Base-by-base conservation (phyloP, 1,140 invertebrate species). In the Diorhabda elongata region DNA sequence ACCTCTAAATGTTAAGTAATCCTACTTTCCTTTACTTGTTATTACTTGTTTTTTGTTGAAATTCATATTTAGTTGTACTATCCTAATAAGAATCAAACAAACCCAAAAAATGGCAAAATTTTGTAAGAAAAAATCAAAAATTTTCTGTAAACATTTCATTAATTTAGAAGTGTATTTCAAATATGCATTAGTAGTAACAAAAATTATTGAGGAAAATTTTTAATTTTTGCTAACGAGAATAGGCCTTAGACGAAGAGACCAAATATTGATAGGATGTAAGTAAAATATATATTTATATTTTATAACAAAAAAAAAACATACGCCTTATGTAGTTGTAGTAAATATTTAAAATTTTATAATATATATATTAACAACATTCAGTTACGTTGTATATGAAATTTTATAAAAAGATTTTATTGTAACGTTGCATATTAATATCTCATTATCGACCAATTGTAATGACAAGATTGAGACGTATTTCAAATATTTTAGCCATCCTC, bases 321-420 rank as follows among this genome's bases (percentile, higher is more conserved):
- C 67, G 73, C 73, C 73, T 74, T 74, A 74, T 41, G 8, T 67
- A 67, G 65, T 72, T 72, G 68, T 45, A 68, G 71, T 69, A 68
- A 68, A 70, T 57, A 52, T 66, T 57, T 61, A n/a, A 67, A 58
- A 71, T 59, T 68, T 72, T 71, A 69, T 66, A 43, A 58, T 66
- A 67, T 60, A 64, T 67, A 67, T 42, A 41, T 8, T 60, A 26
- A 67, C 45, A 26, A 44, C 44, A 67, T 64, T 64, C 62, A 64
- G 61, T 69, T 72, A 69, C 58, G 67, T 68, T 68, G 52, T 68
- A 61, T 64, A 67, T 69, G 11, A 71, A 69, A 66, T 69, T 72
- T 72, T 72, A 72, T 71, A 66, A 71, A 71, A 26, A 60, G 64
- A 66, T 62, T 70, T 70, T 71, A 68, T 68, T 68, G 42, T 67